Evolutionary conservation across 2,888 invertebrate species (phyloP).

Genomic region (Agonopterix heracliana): DNA sequence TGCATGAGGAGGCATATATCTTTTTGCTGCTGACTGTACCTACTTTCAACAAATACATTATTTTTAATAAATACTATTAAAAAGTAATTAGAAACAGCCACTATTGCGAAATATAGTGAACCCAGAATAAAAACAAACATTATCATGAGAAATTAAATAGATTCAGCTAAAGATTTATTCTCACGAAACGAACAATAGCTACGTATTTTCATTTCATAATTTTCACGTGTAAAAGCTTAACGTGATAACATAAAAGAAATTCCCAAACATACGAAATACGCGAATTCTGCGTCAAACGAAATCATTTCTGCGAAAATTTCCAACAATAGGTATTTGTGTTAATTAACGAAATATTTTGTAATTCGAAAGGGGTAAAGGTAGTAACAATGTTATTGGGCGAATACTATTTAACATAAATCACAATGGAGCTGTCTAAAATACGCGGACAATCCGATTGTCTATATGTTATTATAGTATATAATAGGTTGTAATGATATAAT

Average conservation of each 20-base stretch:
- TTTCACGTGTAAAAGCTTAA: constrained; percentile 12
- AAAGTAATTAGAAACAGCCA: too few species aligned
- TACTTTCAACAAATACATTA: too few species aligned
- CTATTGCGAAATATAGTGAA: too few species aligned
- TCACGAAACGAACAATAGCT: too few species aligned
- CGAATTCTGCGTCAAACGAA: neutral
- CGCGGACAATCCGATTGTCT: neutral
- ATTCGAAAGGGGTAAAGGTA: neutral
- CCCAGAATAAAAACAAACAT: too few species aligned
- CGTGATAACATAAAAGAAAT: neutral
- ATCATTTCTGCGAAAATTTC: constrained; percentile 1
- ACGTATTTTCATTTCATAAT: constrained; percentile 5
- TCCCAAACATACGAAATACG: neutral
- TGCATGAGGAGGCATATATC: too few species aligned
- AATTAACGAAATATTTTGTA: constrained; percentile 4
- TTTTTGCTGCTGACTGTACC: too few species aligned
- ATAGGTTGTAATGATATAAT: too few species aligned
- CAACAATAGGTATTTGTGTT: constrained; percentile 1
- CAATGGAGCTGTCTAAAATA: neutral
- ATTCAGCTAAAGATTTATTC: too few species aligned
- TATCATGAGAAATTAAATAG: too few species aligned
- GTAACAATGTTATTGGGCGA: neutral
- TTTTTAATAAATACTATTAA: too few species aligned
- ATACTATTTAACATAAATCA: neutral
- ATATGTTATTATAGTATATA: too few species aligned